phyloP scores from a whole-genome alignment of 1,140 invertebrate species.

The Anoplolepis gracilipes region DNA sequence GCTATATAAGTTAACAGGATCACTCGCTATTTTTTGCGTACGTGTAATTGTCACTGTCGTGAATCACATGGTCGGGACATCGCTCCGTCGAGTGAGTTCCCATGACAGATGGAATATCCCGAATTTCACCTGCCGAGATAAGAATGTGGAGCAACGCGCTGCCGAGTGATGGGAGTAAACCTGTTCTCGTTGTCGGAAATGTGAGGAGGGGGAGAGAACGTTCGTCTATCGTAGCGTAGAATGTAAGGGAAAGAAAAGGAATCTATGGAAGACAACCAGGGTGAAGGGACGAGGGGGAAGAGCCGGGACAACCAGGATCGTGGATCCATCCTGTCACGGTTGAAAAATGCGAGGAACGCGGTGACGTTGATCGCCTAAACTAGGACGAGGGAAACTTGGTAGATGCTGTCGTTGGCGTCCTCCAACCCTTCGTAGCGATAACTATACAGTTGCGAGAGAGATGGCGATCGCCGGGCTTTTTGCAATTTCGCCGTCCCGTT shows the following conservation, averaged over 20 bases:
- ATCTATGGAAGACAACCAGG: not conserved
- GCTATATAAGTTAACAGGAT: conserved; percentile 21
- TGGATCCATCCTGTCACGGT: conserved; percentile 33
- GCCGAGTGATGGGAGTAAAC: conserved; percentile 46
- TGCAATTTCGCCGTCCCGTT: conserved; percentile 49
- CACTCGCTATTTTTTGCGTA: conserved; percentile 15
- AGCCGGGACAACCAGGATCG: not conserved
- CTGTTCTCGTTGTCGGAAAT: conserved; percentile 50
- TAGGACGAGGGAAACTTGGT: conserved; percentile 3
- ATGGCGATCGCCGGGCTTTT: conserved; percentile 19
- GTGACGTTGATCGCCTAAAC: conserved; percentile 27
- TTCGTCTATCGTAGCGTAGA: not conserved
- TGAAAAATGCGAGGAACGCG: conserved; percentile 43
- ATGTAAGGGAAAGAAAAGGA: conserved; percentile 4
- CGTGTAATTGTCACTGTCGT: conserved; percentile 40
- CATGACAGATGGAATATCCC: conserved; percentile 20
- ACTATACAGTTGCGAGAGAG: not conserved
- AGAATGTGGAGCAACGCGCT: conserved; percentile 62
- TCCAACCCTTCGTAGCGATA: not conserved
- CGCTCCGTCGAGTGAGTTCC: not conserved
- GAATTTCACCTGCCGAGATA: conserved; percentile 66
- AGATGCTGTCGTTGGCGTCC: not conserved
- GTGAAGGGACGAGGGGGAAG: too few relatives aligned
- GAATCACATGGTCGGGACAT: conserved; percentile 21
- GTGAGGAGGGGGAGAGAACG: conserved; percentile 1